Base-by-base conservation (phyloP, 2,888 invertebrate species). In the Cybosia mesomella region DNA sequence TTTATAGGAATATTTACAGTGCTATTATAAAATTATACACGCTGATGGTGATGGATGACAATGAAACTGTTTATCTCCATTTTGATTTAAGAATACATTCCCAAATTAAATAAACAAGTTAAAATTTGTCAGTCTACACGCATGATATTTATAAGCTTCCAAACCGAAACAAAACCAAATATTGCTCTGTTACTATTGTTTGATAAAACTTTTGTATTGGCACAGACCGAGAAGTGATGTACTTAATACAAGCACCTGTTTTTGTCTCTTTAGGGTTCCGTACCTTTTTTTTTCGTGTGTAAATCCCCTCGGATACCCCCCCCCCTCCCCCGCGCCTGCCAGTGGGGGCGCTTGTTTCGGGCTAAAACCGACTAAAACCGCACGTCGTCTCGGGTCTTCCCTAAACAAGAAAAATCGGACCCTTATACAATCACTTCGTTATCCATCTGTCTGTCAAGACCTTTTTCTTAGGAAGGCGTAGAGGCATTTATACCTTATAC, bases 1-100 rank as follows among this genome's bases (percentile, higher is more conserved):
- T 72, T 75, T 66, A 63, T 64, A 64, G 68, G 64, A 72, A 75
- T 72, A 71, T 57, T 75, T 73, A 66, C 74, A 68, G 49, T 18
- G 18, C 49, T n/a, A 49, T 49, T n/a, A 49, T 49, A 49, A n/a
- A 73, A 79, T 81, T 79, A 76, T 79, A 76, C 22, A 71, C 36
- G 76, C 71, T 24, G 15, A 22, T 55, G 28, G 22, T 59, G 13
- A 59, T 3, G 21, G 22, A 3, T 24, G 59, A 8, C 18, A 24
- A 15, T 15, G 22, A 36, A 36, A 21, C 21, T 58, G 8, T 34
- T 36, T 2, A 32, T 21, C 8, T 8, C 21, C 15, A 34, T 36
- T 59, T 21, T 22, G 22, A 36, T 21, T 10, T 34, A 22, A 0
- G 1, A 22, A 59, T 24, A 39, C 15, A 2, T 22, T 34, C 11